These are phyloP conservation scores for Drosophila kohkoa DNA, from an alignment of 1,140 invertebrate species.

Conservation along the genomic window DNA sequence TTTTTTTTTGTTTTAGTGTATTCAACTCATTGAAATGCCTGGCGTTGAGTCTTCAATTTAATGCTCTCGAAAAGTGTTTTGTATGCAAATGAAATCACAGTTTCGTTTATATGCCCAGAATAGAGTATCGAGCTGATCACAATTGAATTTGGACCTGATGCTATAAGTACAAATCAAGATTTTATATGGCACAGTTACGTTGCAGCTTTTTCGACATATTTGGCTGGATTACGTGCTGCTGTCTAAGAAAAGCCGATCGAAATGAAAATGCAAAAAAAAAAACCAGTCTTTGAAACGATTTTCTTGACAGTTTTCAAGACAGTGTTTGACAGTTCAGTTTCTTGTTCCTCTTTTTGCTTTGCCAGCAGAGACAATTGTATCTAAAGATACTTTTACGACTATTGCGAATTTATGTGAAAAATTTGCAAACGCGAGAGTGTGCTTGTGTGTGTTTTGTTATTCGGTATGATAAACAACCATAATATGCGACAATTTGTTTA, in stretches of 20 bases:
- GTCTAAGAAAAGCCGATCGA: constrained; percentile 10
- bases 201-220: constrained; percentile 37
- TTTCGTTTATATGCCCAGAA: constrained; percentile 57
- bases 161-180: neutral
- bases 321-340: constrained; percentile 18
- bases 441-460: constrained; percentile 10
- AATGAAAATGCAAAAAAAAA: constrained; percentile 32
- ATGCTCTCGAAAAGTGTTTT: constrained; percentile 55
- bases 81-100: constrained; percentile 70
- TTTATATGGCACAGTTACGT: constrained; percentile 43
- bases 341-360: neutral
- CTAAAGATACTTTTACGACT: constrained; percentile 22
- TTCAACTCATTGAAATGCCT: constrained; percentile 57
- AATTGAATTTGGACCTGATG: constrained; percentile 46
- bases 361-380: neutral
- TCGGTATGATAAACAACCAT: constrained; percentile 50
- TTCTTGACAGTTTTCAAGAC: constrained; percentile 37
- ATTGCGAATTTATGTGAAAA: constrained; percentile 24
- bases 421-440: neutral
- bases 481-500: constrained; percentile 79
- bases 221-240: constrained; percentile 30
- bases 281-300: constrained; percentile 39
- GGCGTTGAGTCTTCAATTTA: constrained; percentile 23
- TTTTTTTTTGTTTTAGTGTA: constrained; percentile 21
- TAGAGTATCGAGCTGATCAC: constrained; percentile 54